Percentiles rank a stretch among this genome's conserved stretches.
phyloP scores from a whole-genome alignment of 2,797 vertebrate species.

The Craterocephalus amniculus region DNA sequence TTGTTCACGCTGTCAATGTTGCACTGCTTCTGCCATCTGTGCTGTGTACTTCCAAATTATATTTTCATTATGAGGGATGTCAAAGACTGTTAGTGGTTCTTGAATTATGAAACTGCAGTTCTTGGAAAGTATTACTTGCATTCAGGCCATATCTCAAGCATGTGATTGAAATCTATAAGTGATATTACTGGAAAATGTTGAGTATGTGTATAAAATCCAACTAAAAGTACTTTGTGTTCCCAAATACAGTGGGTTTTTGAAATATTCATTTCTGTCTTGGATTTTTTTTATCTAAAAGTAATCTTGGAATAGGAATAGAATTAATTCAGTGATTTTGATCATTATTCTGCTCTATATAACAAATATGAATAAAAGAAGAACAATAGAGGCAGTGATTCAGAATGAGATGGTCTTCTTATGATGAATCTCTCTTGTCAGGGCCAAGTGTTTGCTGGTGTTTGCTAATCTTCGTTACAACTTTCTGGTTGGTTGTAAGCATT shows the following conservation, averaged over 20 bases:
- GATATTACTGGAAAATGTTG: too few species aligned
- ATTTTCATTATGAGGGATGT: conserved; percentile 55
- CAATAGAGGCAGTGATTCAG: neutral
- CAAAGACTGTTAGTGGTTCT: conserved; percentile 36
- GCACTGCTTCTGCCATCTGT: conserved; percentile 69
- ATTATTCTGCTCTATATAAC: neutral
- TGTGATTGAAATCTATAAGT: conserved; percentile 1
- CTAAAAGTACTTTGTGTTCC: neutral
- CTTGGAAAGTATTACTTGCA: conserved; percentile 10
- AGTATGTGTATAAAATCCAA: conserved; percentile 1
- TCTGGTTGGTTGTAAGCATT: neutral
- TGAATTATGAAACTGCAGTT: conserved; percentile 32
- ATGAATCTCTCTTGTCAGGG: neutral
- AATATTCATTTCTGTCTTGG: neutral
- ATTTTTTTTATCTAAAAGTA: neutral
- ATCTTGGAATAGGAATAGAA: neutral
- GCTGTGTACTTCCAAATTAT: conserved; percentile 54
- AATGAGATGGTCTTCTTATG: neutral
- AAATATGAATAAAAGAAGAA: neutral
- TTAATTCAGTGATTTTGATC: neutral
- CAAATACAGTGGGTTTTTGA: neutral
- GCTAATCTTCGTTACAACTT: neutral
- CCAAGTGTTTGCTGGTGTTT: neutral
- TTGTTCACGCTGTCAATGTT: conserved; percentile 53
- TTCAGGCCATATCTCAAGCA: neutral